Evolutionary conservation across 2,797 vertebrate species (phyloP).

Genomic region (Poecilia gillii): DNA sequence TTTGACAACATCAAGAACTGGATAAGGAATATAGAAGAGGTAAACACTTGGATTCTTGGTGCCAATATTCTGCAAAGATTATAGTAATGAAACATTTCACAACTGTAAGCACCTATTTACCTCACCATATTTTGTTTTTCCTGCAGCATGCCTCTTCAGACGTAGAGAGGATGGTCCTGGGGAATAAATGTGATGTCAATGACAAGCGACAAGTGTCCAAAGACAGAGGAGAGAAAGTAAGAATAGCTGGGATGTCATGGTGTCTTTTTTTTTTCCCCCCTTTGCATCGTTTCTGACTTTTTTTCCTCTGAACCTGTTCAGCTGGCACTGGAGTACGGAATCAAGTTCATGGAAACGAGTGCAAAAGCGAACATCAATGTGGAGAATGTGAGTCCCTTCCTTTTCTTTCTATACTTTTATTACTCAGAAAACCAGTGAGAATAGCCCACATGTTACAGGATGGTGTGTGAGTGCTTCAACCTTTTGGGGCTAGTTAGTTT

Average conservation of each 20-base stretch:
- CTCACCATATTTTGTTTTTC: not conserved
- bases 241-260: not conserved
- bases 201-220: constrained; percentile 96
- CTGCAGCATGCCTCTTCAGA: constrained; percentile 93
- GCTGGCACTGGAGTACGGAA: constrained; percentile 94
- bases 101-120: not conserved
- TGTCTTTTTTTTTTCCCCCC: not conserved
- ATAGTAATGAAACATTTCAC: not conserved
- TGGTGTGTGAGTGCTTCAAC: not conserved
- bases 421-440: not conserved
- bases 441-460: not conserved
- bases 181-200: constrained; percentile 97
- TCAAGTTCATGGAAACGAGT: constrained; percentile 99
- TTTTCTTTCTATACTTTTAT: not conserved
- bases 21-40: constrained; percentile 99
- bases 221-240: constrained; percentile 95
- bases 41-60: constrained; percentile 49
- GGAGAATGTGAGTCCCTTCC: constrained; percentile 89
- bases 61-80: not conserved
- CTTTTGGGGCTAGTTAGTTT: not conserved
- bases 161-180: constrained; percentile 97
- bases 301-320: constrained; percentile 54
- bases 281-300: not conserved
- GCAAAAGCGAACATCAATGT: constrained; percentile 98
- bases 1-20: constrained; percentile 99